These are phyloP conservation scores for Ormyrus pomaceus DNA, from an alignment of 2,888 invertebrate species.

Conservation along the genomic window DNA sequence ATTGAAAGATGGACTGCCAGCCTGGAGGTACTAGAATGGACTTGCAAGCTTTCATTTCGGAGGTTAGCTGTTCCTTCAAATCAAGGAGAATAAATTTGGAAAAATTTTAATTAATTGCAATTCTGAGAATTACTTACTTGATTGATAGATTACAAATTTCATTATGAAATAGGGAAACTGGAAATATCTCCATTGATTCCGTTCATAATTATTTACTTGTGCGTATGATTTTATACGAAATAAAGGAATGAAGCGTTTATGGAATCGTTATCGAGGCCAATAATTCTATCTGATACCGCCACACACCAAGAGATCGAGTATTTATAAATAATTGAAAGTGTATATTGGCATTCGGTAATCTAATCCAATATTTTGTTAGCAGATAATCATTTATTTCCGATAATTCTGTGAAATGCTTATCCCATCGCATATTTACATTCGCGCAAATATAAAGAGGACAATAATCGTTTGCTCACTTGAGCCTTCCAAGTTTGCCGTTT, in stretches of 20 bases:
- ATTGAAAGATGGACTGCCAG: constrained; percentile 12
- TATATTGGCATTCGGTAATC: constrained; percentile 30
- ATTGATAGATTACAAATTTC: not conserved
- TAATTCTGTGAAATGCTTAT: constrained; percentile 33
- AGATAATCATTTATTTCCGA: constrained; percentile 37
- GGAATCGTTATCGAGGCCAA: constrained; percentile 18
- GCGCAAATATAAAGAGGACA: not conserved
- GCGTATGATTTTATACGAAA: constrained; percentile 1
- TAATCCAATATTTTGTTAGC: constrained; percentile 39
- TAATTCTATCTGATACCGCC: constrained; percentile 13
- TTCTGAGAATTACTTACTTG: too few relatives aligned
- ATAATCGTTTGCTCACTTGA: not conserved
- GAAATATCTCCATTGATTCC: constrained; percentile 15
- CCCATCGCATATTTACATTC: constrained; percentile 16
- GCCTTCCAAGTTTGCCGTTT: not conserved
- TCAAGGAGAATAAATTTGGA: too few relatives aligned
- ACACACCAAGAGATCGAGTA: not conserved
- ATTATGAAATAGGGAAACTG: constrained; percentile 33
- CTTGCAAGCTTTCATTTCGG: too few relatives aligned
- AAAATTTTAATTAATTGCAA: too few relatives aligned
- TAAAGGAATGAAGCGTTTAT: not conserved
- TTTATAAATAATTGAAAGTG: not conserved
- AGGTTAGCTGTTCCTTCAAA: too few relatives aligned
- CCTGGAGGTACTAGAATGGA: too few relatives aligned
- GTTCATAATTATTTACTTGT: too few relatives aligned